Evolutionary conservation across 2,888 invertebrate species (phyloP).

Genomic region (Ichneumon xanthorius): DNA sequence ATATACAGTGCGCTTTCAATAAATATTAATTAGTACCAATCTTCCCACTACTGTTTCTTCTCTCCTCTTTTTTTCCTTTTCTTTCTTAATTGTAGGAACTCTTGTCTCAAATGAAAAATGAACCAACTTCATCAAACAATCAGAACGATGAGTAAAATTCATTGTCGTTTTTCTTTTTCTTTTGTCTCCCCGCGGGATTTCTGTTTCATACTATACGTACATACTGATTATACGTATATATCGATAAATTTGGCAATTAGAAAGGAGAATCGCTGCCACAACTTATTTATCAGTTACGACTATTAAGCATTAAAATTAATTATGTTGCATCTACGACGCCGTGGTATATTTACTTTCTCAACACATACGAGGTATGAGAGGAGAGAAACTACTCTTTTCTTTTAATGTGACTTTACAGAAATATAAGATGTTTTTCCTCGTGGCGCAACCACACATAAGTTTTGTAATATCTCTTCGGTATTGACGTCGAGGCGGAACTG

Average conservation of each 20-base stretch:
- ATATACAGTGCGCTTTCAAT: constrained; percentile 72
- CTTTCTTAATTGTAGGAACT: constrained; percentile 72
- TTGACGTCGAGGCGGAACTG: neutral
- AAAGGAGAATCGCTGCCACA: constrained; percentile 57
- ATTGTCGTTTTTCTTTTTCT: constrained; percentile 30
- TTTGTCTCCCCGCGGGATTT: constrained; percentile 6
- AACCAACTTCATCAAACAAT: constrained; percentile 39
- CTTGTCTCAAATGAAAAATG: constrained; percentile 66
- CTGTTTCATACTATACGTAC: neutral
- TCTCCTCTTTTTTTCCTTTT: constrained; percentile 9
- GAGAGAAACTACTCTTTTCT: neutral
- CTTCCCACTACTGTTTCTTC: constrained; percentile 40
- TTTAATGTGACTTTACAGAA: constrained; percentile 24
- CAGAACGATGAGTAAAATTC: constrained; percentile 51
- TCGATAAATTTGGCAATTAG: constrained; percentile 60
- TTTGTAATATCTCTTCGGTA: neutral
- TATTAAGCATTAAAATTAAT: constrained; percentile 47
- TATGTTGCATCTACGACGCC: constrained; percentile 36
- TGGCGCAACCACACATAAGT: neutral
- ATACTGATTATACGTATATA: constrained; percentile 30
- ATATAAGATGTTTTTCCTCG: constrained; percentile 17
- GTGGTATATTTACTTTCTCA: constrained; percentile 21
- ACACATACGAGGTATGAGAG: neutral
- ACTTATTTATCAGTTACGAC: constrained; percentile 32
- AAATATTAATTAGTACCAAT: constrained; percentile 75